Evolutionary conservation across 1,140 invertebrate species (phyloP), one percentile per base, ranked within the genome.

Genomic region (Copidosoma floridanum): DNA sequence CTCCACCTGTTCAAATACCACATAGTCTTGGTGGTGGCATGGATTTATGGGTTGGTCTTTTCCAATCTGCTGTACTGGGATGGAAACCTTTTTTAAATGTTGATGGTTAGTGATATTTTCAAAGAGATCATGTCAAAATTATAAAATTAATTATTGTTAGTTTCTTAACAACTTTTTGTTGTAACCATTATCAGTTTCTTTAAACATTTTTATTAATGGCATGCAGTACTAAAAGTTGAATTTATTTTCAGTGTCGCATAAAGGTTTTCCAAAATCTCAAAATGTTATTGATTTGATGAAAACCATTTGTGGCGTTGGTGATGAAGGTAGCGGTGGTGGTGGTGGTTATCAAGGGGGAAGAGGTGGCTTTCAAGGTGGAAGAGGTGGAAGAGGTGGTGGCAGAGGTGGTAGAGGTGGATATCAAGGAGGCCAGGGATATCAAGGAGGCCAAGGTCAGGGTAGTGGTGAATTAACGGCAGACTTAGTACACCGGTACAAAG

Each of bases 71-170:
- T 0, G 83, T 90, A 57, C 76, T 91, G 38, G 89, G 89, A 1
- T 88, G 86, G 73, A 83, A 81, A 64, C 84, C 89, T 0, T 88
- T 82, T 64, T 72, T 92, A 2, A 93, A 93, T 73, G 81, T 92
- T 27, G 90, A 93, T 75, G 87, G 85, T 86, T 79, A 61, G 63
- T 54, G 12, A 7, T 7, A 35, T 35, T 7, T 35, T 35, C 6
- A 35, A 35, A 35, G 12, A 35, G 12, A 6, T 35, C 6, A 35
- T 6, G 12, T 7, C 12, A 35, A 7, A 35, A 35, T 35, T 35
- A 35, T 7, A 7, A 7, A 35, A 6, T 12, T 35, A 12, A 35
- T 35, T 7, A 35, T 6, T 35, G 32, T 7, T 35, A n/a, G n/a
- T n/a, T n/a, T n/a, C n/a, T n/a, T n/a, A n/a, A n/a, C n/a, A n/a